These are phyloP conservation scores for Pyrocoelia pectoralis DNA, from an alignment of 2,888 invertebrate genomes.

Conservation along the genomic window DNA sequence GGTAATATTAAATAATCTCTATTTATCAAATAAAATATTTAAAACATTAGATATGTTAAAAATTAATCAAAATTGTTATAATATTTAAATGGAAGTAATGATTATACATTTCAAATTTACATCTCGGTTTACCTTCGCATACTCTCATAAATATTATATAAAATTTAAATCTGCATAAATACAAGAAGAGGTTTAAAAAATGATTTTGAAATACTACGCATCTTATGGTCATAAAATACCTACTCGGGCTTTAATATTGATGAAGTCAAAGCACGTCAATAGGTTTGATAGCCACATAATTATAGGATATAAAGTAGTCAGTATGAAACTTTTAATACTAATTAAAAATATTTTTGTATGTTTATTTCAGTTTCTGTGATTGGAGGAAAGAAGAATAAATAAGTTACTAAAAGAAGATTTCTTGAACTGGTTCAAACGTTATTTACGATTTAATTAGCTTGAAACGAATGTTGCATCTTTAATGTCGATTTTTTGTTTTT, in stretches of 20 bases:
- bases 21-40: too few species aligned
- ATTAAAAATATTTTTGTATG: not conserved
- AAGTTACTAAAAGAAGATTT: not conserved
- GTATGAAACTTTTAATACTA: not conserved
- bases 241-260: not conserved
- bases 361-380: not conserved
- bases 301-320: not conserved
- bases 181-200: not conserved
- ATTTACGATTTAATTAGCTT: too few species aligned
- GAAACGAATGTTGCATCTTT: too few species aligned
- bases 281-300: not conserved
- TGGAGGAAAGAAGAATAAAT: not conserved
- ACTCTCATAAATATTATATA: not conserved
- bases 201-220: not conserved
- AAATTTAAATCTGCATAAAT: not conserved
- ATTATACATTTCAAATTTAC: not conserved
- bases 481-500: too few species aligned
- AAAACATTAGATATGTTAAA: not conserved
- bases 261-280: conserved; percentile 1
- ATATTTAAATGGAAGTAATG: not conserved
- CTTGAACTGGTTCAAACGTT: too few species aligned
- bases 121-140: not conserved
- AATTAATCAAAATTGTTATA: not conserved
- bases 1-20: too few species aligned
- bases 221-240: not conserved